Percentiles rank a stretch among this genome's conserved stretches.
Evolutionary conservation across 2,113 vertebrate species (phyloP).

Genomic region (Channa maculata): DNA sequence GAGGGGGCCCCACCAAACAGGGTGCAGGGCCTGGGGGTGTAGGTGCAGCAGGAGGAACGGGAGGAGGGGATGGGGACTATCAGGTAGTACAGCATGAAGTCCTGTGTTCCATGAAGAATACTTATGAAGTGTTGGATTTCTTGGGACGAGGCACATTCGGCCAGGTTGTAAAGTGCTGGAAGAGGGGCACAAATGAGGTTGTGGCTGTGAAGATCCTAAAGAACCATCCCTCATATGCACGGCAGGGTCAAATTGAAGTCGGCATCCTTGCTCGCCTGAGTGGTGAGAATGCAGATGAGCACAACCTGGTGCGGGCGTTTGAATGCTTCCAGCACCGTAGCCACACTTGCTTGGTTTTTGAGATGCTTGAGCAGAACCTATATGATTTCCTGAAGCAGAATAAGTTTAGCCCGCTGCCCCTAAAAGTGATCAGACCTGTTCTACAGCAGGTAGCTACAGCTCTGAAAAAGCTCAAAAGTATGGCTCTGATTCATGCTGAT

Average conservation of each 20-base stretch:
- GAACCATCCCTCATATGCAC: constrained; percentile 97
- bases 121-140: constrained; percentile 98
- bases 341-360: constrained; percentile 98
- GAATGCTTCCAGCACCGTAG: constrained; percentile 99
- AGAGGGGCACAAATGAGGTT: constrained; percentile 94
- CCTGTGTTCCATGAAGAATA: constrained; percentile 96
- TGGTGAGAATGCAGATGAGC: constrained; percentile 96
- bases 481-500: constrained; percentile 99
- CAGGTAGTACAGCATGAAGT: constrained; percentile 98
- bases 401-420: constrained; percentile 97
- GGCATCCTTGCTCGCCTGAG: constrained; percentile 96
- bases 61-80: constrained; percentile 93
- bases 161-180: constrained; percentile 99
- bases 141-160: constrained; percentile 97
- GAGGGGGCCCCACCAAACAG: constrained; percentile 85
- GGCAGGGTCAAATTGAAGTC: constrained; percentile 98
- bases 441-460: constrained; percentile 98
- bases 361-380: constrained; percentile 99
- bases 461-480: constrained; percentile 97
- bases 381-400: constrained; percentile 99
- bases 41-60: constrained; percentile 86
- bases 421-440: constrained; percentile 98
- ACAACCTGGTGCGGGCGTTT: constrained; percentile 96
- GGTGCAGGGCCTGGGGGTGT: constrained; percentile 83
- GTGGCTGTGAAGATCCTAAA: constrained; percentile 99